Percentiles rank a stretch among this genome's conserved stretches.
These are phyloP conservation scores for Eurystomus glaucurus DNA, from an alignment of 2,797 vertebrate genomes.

Conservation along the genomic window DNA sequence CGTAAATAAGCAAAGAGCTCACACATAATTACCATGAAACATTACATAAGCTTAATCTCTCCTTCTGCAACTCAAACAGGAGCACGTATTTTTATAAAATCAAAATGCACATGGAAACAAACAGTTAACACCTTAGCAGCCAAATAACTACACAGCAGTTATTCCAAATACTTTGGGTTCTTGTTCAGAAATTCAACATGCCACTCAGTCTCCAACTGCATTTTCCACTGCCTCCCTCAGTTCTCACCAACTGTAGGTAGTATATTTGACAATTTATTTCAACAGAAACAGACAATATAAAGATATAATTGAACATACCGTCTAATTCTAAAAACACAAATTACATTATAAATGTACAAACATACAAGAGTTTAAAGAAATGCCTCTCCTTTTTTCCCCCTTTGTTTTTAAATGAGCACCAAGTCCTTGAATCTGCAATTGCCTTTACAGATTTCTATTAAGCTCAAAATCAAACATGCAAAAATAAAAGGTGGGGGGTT, in stretches of 20 bases:
- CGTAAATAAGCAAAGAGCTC: conserved; percentile 72
- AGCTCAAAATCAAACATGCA: neutral
- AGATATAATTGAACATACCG: neutral
- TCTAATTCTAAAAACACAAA: neutral
- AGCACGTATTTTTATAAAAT: conserved; percentile 30
- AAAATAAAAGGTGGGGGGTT: neutral
- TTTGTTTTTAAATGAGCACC: neutral
- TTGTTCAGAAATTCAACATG: neutral
- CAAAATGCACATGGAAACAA: neutral
- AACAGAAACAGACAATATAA: neutral
- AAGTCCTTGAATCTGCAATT: neutral
- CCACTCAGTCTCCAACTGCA: neutral
- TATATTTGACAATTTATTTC: neutral
- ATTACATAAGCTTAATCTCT: conserved; percentile 48
- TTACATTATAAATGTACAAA: neutral
- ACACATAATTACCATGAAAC: conserved; percentile 56
- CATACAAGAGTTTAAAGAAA: neutral
- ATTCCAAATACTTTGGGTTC: neutral
- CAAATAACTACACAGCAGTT: neutral
- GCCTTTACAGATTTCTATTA: neutral
- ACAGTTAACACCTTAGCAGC: neutral
- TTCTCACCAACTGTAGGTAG: neutral
- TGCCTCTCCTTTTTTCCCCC: neutral
- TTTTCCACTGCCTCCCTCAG: neutral
- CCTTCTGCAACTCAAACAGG: conserved; percentile 38